These are phyloP conservation scores for Anarhynchus alexandrinus DNA, from an alignment of 2,113 vertebrate species.

Conservation along the genomic window DNA sequence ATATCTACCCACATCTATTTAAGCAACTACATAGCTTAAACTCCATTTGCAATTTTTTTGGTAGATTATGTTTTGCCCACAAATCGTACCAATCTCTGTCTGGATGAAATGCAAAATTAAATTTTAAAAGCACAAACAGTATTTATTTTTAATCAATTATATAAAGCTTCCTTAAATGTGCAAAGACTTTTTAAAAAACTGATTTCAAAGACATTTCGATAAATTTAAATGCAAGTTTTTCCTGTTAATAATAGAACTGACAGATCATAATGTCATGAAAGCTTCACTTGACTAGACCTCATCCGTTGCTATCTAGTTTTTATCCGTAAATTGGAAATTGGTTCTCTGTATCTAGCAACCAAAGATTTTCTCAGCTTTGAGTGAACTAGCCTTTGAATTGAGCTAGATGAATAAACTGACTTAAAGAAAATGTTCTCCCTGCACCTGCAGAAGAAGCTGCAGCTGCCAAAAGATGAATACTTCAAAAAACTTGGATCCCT, in stretches of 20 bases:
- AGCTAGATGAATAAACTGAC: conserved; percentile 29
- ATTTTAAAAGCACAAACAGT: neutral
- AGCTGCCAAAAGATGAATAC: conserved; percentile 54
- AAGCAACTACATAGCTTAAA: neutral
- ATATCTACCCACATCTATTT: neutral
- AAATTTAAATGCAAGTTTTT: neutral
- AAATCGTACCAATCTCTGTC: neutral
- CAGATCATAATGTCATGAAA: neutral
- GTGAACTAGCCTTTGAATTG: conserved; percentile 49
- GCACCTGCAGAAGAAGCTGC: conserved; percentile 59
- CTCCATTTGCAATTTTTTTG: neutral
- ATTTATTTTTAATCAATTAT: neutral
- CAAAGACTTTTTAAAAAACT: neutral
- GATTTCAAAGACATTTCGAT: neutral
- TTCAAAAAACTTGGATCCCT: conserved; percentile 24
- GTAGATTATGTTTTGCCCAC: neutral
- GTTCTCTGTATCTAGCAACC: conserved; percentile 20
- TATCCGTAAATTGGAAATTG: neutral
- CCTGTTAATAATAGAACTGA: neutral
- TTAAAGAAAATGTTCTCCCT: conserved; percentile 19
- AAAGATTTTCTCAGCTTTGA: conserved; percentile 34
- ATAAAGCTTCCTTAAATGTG: neutral
- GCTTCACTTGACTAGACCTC: neutral
- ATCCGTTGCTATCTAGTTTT: neutral
- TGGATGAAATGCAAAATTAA: neutral